Percentiles rank a stretch among this genome's conserved stretches.
phyloP scores from a whole-genome alignment of 1,140 invertebrate genomes.

The Trichogramma pretiosum region DNA sequence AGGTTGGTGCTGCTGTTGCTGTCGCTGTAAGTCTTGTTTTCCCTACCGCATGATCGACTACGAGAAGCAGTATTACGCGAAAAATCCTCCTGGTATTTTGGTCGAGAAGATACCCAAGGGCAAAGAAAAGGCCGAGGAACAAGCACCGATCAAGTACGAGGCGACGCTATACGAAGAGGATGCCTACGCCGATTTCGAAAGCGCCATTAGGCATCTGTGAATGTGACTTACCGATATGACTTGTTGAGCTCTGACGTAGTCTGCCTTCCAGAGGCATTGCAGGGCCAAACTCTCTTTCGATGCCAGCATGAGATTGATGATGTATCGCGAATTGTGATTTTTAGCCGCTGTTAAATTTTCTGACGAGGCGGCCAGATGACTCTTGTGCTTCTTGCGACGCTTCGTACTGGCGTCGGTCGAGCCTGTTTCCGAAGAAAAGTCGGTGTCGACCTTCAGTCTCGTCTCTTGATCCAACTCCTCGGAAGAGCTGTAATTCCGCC shows the following conservation, averaged over 20 bases:
- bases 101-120: constrained; percentile 2
- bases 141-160: constrained; percentile 21
- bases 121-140: constrained; percentile 4
- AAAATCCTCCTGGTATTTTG: constrained; percentile 31
- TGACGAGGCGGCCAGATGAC: neutral
- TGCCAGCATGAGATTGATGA: constrained; percentile 34
- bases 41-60: constrained; percentile 26
- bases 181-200: constrained; percentile 26
- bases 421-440: constrained; percentile 27
- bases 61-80: constrained; percentile 28
- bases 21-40: constrained; percentile 31
- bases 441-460: constrained; percentile 25
- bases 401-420: constrained; percentile 20
- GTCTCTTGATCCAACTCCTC: constrained; percentile 19
- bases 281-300: constrained; percentile 32
- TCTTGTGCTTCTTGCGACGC: constrained; percentile 21
- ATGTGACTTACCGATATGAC: constrained; percentile 31
- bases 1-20: constrained; percentile 41
- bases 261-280: constrained; percentile 33
- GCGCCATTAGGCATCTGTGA: constrained; percentile 31
- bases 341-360: constrained; percentile 11
- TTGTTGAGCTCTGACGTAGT: constrained; percentile 30
- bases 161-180: constrained; percentile 29
- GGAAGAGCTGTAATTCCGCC: constrained; percentile 19
- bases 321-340: constrained; percentile 18